Evolutionary conservation across 2,797 vertebrate species (phyloP).

Genomic region (Mus spretus): DNA sequence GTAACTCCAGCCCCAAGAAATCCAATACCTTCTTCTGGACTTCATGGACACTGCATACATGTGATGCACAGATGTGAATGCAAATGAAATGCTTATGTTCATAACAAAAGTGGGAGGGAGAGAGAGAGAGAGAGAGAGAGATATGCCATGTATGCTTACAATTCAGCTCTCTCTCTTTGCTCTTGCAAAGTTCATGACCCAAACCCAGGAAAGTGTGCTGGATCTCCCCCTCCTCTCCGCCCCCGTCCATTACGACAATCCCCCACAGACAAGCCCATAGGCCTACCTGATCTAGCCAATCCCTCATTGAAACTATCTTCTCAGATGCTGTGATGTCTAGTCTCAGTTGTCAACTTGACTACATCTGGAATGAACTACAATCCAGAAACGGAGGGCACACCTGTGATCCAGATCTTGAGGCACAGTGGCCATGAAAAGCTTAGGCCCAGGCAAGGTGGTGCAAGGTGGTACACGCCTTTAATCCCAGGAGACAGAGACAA

Average conservation of each 20-base stretch:
- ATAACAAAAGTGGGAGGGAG: neutral
- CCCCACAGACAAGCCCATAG: neutral
- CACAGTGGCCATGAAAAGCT: neutral
- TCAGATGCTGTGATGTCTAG: neutral
- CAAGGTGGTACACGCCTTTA: neutral
- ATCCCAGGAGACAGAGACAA: neutral
- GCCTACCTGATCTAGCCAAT: neutral
- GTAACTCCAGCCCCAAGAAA: neutral
- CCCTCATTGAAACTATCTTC: neutral
- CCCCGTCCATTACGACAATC: neutral
- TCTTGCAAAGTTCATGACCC: neutral
- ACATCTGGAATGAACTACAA: neutral
- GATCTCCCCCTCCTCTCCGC: neutral
- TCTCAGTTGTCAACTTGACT: neutral
- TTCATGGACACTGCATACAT: neutral
- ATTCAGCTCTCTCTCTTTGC: neutral
- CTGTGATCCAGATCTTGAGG: neutral
- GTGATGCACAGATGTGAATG: neutral
- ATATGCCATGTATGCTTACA: neutral
- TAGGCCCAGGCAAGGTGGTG: neutral
- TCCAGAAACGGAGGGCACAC: neutral
- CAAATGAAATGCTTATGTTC: neutral
- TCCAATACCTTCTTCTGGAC: neutral
- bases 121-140: neutral
- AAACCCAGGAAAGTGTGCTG: neutral